A percentile compares a stretch with the other conserved stretches of the same genome.
Conservation (phyloP, 2,113 vertebrate genomes). For the Tychaedon coryphoeus region DNA sequence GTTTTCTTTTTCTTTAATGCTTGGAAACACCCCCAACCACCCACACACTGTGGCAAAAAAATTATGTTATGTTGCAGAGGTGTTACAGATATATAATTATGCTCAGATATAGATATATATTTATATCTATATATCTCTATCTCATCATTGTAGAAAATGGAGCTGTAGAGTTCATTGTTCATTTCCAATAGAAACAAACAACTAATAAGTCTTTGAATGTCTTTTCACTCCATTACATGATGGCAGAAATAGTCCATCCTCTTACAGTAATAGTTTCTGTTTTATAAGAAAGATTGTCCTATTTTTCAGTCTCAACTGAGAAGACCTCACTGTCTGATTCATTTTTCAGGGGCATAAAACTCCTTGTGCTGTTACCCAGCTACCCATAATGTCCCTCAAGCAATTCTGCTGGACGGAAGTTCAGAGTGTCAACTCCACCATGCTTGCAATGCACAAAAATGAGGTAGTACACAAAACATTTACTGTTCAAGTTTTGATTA, state of each 20-base stretch:
- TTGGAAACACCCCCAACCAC: not conserved
- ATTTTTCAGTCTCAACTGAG: conserved; percentile 48
- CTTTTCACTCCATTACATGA: conserved; percentile 39
- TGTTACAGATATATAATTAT: conserved; percentile 3
- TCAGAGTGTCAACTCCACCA: conserved; percentile 42
- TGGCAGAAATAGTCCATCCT: conserved; percentile 55
- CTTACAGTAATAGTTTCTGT: conserved; percentile 41
- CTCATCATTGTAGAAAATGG: conserved; percentile 48
- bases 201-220: conserved; percentile 20
- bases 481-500: conserved; percentile 68
- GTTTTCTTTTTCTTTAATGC: conserved; percentile 11
- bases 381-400: conserved; percentile 43
- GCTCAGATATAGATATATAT: not conserved
- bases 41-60: not conserved
- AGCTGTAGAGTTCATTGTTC: conserved; percentile 32
- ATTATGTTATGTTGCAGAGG: conserved; percentile 7
- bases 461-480: conserved; percentile 75
- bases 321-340: conserved; percentile 49
- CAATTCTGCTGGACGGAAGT: conserved; percentile 23
- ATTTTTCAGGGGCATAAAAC: conserved; percentile 43
- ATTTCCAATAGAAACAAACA: conserved; percentile 52
- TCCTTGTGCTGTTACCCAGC: conserved; percentile 43
- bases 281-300: conserved; percentile 63
- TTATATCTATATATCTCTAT: conserved; percentile 13
- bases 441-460: conserved; percentile 67